A percentile compares a stretch with the other conserved stretches of the same genome.
These are phyloP conservation scores for Aradus depressus DNA, from an alignment of 2,888 invertebrate genomes.

Conservation along the genomic window DNA sequence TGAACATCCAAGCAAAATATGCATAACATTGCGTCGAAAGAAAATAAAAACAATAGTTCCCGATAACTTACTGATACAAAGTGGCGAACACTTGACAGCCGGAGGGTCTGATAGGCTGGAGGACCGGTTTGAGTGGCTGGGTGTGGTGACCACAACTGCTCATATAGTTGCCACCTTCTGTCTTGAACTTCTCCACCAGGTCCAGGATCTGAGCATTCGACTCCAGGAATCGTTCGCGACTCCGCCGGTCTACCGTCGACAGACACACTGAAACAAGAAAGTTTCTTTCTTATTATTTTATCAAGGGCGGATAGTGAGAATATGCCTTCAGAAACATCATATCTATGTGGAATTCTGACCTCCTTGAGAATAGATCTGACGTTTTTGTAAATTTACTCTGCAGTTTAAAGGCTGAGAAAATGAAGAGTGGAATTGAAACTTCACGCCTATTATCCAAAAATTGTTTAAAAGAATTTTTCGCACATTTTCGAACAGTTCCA, in stretches of 20 bases:
- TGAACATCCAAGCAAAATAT: background rate
- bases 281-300: background rate
- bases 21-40: conserved; percentile 4
- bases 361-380: too few species aligned
- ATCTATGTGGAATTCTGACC: too few species aligned
- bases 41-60: conserved; percentile 2
- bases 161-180: conserved; percentile 57
- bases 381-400: too few species aligned
- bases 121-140: conserved; percentile 19
- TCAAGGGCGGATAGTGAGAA: background rate
- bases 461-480: too few species aligned
- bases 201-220: conserved; percentile 89
- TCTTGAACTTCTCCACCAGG: conserved; percentile 79
- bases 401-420: too few species aligned
- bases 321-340: too few species aligned
- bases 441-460: too few species aligned
- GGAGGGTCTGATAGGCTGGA: conserved; percentile 46
- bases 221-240: conserved; percentile 82
- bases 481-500: too few species aligned
- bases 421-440: too few species aligned
- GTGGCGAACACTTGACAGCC: conserved; percentile 44
- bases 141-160: conserved; percentile 15
- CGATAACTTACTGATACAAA: conserved; percentile 31
- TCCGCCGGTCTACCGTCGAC: conserved; percentile 65
- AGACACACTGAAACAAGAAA: conserved; percentile 50